Evolutionary conservation across 1,140 invertebrate species (phyloP), one percentile per base, ranked within the genome.

Genomic region (Aphelenchoides fujianensis): DNA sequence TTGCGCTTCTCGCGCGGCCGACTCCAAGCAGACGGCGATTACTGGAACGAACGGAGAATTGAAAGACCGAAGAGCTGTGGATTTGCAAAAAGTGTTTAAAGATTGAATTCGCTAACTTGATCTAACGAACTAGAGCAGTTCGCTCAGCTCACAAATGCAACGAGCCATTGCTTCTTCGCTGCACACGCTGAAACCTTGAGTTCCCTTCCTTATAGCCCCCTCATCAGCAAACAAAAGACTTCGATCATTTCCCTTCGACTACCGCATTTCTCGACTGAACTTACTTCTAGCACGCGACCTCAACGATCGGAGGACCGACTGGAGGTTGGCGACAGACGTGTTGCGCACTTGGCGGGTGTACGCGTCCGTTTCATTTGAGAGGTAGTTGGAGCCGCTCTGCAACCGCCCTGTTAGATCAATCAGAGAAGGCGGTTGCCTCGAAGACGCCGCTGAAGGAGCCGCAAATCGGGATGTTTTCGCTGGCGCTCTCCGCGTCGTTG

Each of bases 11-110:
- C 69, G 0, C 19, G 28, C 27, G 3, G n/a, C 32, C 27, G 19
- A 23, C 57, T 70, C 69, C 9, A 70, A 70, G 19, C 69, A 70
- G 0, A 48, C 59, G 1, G 70, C 36, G 5, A 66, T 66, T 9
- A 66, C 62, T 66, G n/a, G n/a, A n/a, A n/a, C n/a, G n/a, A n/a
- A n/a, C n/a, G n/a, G n/a, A n/a, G n/a, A n/a, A n/a, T n/a, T n/a
- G n/a, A n/a, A n/a, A n/a, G n/a, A 61, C 9, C 57, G 16, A 53
- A 16, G 41, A 61, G n/a, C n/a, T n/a, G n/a, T n/a, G n/a, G n/a
- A n/a, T n/a, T n/a, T n/a, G n/a, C n/a, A n/a, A n/a, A n/a, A n/a
- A n/a, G n/a, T n/a, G n/a, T n/a, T n/a, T n/a, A n/a, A n/a, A n/a
- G n/a, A n/a, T n/a, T n/a, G n/a, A n/a, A n/a, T n/a, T n/a, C n/a